Evolutionary conservation across 2,888 invertebrate species (phyloP).

Genomic region (Phyllotreta striolata): DNA sequence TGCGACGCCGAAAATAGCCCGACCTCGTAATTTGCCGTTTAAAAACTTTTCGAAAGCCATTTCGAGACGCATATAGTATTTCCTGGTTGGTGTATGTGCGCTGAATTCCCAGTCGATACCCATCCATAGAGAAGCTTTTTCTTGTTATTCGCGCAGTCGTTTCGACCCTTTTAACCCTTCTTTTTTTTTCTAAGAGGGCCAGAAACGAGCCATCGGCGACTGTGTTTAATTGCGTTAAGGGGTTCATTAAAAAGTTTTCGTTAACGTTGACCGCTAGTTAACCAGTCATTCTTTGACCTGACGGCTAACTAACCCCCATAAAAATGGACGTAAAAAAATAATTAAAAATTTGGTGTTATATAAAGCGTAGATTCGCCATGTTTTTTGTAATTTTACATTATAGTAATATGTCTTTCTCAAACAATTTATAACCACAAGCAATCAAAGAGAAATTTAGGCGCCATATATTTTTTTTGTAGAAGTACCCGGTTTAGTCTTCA

Average conservation of each 20-base stretch:
- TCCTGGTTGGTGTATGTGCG: too few species aligned
- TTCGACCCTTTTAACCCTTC: constrained; percentile 18
- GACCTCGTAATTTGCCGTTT: constrained; percentile 3
- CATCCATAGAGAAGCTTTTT: constrained; percentile 16
- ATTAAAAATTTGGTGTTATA: neutral
- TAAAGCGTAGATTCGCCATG: too few species aligned
- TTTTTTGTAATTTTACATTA: too few species aligned
- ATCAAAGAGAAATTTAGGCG: too few species aligned
- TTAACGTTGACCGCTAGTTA: constrained; percentile 2
- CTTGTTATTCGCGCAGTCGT: neutral
- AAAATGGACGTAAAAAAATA: too few species aligned
- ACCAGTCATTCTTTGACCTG: too few species aligned
- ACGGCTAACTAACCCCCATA: too few species aligned
- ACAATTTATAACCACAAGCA: too few species aligned
- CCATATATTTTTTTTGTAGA: too few species aligned
- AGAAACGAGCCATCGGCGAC: constrained; percentile 27
- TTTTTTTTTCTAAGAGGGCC: constrained; percentile 14
- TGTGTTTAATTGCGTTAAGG: constrained; percentile 26
- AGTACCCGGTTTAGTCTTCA: too few species aligned
- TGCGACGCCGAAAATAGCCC: neutral
- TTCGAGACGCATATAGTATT: constrained; percentile 1
- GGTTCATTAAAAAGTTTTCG: constrained; percentile 32
- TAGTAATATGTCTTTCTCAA: too few species aligned
- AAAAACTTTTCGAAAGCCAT: constrained; percentile 6
- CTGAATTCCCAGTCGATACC: constrained; percentile 16